Conservation (phyloP, 2,113 vertebrate species). For the Eulacestoma nigropectus region DNA sequence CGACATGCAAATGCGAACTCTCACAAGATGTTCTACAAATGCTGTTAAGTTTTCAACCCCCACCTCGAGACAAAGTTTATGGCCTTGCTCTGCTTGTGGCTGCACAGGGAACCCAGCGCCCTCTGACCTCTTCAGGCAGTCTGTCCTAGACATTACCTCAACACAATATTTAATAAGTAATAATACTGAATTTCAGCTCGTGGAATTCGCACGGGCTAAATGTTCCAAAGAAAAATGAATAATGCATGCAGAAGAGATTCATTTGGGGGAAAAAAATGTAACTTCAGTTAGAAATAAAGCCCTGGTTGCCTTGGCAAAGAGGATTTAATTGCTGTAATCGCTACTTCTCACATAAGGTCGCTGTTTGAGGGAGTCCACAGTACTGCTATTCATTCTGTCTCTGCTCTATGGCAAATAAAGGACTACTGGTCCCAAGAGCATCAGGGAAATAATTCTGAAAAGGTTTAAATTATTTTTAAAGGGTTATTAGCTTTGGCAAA, state of each 20-base stretch:
- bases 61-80: background rate
- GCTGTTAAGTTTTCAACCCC: background rate
- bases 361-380: constrained; percentile 43
- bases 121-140: background rate
- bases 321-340: constrained; percentile 50
- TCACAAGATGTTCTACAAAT: background rate
- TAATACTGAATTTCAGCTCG: background rate
- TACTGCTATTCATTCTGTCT: constrained; percentile 7
- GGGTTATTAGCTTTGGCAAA: constrained; percentile 49
- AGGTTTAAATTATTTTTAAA: constrained; percentile 35
- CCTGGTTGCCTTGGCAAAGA: constrained; percentile 51
- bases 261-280: background rate
- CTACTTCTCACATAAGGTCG: constrained; percentile 47
- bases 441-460: background rate
- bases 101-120: background rate
- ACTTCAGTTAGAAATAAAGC: constrained; percentile 43
- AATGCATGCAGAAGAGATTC: constrained; percentile 34
- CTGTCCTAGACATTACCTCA: background rate
- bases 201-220: background rate
- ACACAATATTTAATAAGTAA: constrained; percentile 39
- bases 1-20: background rate
- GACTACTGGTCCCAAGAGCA: constrained; percentile 16
- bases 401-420: constrained; percentile 32
- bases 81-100: background rate
- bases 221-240: constrained; percentile 47